Base-by-base conservation (phyloP, 2,113 vertebrate species). In the Grantiella picta region DNA sequence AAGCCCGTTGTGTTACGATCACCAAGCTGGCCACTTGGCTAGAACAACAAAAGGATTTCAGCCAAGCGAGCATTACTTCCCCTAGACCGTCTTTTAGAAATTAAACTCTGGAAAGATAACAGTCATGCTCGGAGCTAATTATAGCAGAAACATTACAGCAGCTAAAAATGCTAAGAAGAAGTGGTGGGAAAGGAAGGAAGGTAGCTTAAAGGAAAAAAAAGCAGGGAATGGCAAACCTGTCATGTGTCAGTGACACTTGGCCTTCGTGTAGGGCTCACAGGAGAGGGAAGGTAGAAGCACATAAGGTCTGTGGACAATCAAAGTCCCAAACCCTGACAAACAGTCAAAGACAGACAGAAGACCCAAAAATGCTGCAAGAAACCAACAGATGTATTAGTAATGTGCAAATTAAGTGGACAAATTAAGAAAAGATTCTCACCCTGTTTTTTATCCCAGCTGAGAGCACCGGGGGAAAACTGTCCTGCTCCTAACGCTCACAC, bases 11-110 rank as follows among this genome's bases (percentile, higher is more conserved):
- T 77, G 56, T 61, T 73, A 24, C 3, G 29, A 86, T 75, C 42
- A 40, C 80, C 33, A 59, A 53, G 45, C 54, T 69, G 75, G 40
- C 40, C 21, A 9, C 71, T 88, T 5, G 2, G 73, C 66, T 73
- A n/a, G 84, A 96, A 96, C 90, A 95, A 96, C 95, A 88, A 84
- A 92, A 80, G 87, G 75, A 96, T 91, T 87, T 90, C 80, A 95
- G 95, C 91, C 96, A 96, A 95, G 90, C 1, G 3, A 93, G 64
- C 91, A 92, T 89, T 82, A 85, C 90, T 97, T 97, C 93, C 96
- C 94, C 79, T 71, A 80, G 44, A 75, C n/a, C 0, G 13, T 82
- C 89, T 84, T 92, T 91, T 92, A 92, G 92, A 94, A 91, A 94
- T 96, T 94, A 87, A 95, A 92, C 91, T 75, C 88, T 3, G 13